Evolutionary conservation across 2,113 vertebrate species (phyloP), one percentile per base, ranked within the genome.

Genomic region (Oreochromis spilurus): DNA sequence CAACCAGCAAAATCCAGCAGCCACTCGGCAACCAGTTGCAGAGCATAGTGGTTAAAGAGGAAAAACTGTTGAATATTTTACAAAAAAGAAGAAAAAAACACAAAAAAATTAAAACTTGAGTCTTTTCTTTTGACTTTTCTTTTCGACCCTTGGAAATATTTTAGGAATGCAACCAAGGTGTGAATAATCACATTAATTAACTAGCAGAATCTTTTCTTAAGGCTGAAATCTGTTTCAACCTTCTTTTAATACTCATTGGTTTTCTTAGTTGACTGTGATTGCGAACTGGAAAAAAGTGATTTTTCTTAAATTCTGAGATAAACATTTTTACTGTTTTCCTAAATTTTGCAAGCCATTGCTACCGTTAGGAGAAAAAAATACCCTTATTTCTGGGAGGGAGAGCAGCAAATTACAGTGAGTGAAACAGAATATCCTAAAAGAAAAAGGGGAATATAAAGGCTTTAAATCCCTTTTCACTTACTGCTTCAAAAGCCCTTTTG

Each of bases 401-500:
- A n/a, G 21, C 67, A 85, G 12, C 79, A 86, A 31, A 50, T 79
- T 77, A 77, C 52, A 81, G 58, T 16, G 50, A 84, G 53, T 83
- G 86, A 83, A 60, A 86, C 54, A 62, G 82, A 80, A 85, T 54
- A 84, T 79, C 43, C 14, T 40, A 58, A 45, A 65, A 80, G 62
- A 84, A 65, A 83, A 79, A 87, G 17, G 54, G 77, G 31, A 95
- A 96, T 62, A 85, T 62, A 85, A 90, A 88, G 78, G 67, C 19
- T 81, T 83, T 62, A 85, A 90, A 90, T 81, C 75, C 95, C 95
- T 94, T 97, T 97, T 97, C 95, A 97, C 97, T 97, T 96, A 97
- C 97, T 48, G 95, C 97, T 97, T 98, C 96, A 97, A 99, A 99
- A 96, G 96, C 96, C 93, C 96, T 97, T 98, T 98, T 98, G 97